Base-by-base conservation (phyloP, 23 tunicate species). In the Trididemnum clinides region DNA sequence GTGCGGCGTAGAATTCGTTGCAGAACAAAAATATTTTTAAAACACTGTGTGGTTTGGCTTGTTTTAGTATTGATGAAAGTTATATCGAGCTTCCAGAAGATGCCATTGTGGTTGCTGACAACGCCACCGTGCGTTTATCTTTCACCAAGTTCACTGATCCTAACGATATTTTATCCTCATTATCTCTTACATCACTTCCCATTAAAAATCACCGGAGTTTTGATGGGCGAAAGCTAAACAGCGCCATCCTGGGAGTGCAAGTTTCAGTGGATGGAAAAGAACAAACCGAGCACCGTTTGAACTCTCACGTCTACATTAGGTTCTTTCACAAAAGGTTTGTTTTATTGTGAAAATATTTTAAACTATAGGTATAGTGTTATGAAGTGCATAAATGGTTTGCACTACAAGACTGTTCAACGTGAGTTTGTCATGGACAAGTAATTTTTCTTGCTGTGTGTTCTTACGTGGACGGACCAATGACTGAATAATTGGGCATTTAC, bases 261-360 rank as follows among this genome's bases (percentile, higher is more conserved):
- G 54, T 81, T 5, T 32, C 33, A 7, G 51, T 66, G 33, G 74
- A 77, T 51, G 88, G 87, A 39, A 70, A 35, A 35, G 38, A 36
- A 15, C 10, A 23, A 21, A 71, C 34, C 1, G 57, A 33, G 19
- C 85, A 86, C 28, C 70, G 50, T 1, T 32, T 84, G 7, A 57
- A 33, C 33, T 30, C 69, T 5, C 37, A 87, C 33, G 85, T 92
- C 50, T 73, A 77, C 35, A 78, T 87, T 23, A 86, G 64, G 50
- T 83, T 92, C 78, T 74, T 50, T 1, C 97, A 92, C 54, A 82
- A 92, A 64, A 87, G 97, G 97, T 92, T 12, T 59, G 66, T 59
- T n/a, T 59, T n/a, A n/a, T n/a, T n/a, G n/a, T n/a, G n/a, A n/a
- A n/a, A n/a, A n/a, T n/a, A n/a, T n/a, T n/a, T n/a, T n/a, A n/a